These are phyloP conservation scores for Folsomia candida DNA, from an alignment of 2,888 invertebrate species.

Conservation along the genomic window DNA sequence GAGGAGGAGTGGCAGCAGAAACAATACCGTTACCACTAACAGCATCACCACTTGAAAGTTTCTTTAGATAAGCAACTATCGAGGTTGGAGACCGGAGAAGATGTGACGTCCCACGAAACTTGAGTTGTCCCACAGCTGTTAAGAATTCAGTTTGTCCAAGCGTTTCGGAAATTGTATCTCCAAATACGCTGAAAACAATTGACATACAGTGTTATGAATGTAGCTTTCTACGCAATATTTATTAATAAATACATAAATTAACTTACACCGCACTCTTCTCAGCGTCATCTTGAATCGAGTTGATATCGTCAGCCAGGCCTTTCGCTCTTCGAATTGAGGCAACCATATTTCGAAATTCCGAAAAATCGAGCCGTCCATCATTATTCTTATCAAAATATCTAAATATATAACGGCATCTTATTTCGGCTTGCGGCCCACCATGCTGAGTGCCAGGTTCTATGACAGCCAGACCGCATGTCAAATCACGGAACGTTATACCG, in stretches of 20 bases:
- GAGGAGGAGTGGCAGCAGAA: too few relatives aligned
- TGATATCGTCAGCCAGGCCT: constrained; percentile 59
- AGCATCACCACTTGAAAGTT: too few relatives aligned
- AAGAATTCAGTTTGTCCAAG: constrained; percentile 60
- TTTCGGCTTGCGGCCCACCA: constrained; percentile 65
- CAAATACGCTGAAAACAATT: constrained; percentile 55
- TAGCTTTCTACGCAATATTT: too few relatives aligned
- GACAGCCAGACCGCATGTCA: constrained; percentile 64
- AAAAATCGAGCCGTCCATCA: constrained; percentile 59
- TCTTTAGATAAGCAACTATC: constrained; percentile 52
- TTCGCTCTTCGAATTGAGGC: constrained; percentile 60
- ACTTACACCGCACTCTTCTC: constrained; percentile 56
- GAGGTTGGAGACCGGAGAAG: constrained; percentile 63
- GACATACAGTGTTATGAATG: background rate
- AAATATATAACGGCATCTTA: constrained; percentile 69
- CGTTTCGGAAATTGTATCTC: constrained; percentile 49
- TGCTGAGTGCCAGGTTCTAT: constrained; percentile 66
- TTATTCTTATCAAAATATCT: constrained; percentile 63
- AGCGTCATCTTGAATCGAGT: constrained; percentile 61
- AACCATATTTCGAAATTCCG: constrained; percentile 63
- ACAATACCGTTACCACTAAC: too few relatives aligned
- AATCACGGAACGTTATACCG: constrained; percentile 61
- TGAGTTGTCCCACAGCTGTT: constrained; percentile 64
- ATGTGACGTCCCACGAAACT: constrained; percentile 66
- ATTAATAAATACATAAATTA: too few relatives aligned